phyloP scores from a whole-genome alignment of 2,797 vertebrate species.

The Mormyrus proboscirostris region DNA sequence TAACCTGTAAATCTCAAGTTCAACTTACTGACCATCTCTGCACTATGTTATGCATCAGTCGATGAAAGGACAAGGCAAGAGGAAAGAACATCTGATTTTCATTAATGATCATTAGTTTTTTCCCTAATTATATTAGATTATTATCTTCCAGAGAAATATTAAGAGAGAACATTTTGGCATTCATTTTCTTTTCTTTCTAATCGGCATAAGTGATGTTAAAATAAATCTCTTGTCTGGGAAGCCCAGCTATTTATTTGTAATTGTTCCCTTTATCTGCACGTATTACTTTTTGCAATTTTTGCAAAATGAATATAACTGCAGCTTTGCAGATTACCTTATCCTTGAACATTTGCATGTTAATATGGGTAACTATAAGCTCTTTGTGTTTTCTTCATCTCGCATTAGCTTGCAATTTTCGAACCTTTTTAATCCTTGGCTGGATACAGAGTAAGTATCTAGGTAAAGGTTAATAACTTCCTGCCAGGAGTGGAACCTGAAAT shows the following conservation, averaged over 20 bases:
- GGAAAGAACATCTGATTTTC: background rate
- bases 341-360: background rate
- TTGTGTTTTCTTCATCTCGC: background rate
- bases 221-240: constrained; percentile 14
- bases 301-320: background rate
- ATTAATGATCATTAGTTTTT: background rate
- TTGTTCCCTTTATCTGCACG: background rate
- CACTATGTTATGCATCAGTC: background rate
- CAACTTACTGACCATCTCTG: background rate
- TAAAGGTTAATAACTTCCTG: background rate
- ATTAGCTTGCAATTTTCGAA: background rate
- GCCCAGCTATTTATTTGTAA: background rate
- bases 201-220: constrained; percentile 34
- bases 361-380: background rate
- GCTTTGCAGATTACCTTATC: background rate
- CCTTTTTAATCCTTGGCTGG: background rate
- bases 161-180: constrained; percentile 39
- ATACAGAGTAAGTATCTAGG: background rate
- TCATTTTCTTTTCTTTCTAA: constrained; percentile 52
- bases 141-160: constrained; percentile 43
- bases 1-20: background rate
- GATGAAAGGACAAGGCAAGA: background rate
- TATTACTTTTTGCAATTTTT: background rate
- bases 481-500: background rate
- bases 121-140: constrained; percentile 50